Conservation (phyloP, 2,113 vertebrate genomes). For the Pseudopodoces humilis region DNA sequence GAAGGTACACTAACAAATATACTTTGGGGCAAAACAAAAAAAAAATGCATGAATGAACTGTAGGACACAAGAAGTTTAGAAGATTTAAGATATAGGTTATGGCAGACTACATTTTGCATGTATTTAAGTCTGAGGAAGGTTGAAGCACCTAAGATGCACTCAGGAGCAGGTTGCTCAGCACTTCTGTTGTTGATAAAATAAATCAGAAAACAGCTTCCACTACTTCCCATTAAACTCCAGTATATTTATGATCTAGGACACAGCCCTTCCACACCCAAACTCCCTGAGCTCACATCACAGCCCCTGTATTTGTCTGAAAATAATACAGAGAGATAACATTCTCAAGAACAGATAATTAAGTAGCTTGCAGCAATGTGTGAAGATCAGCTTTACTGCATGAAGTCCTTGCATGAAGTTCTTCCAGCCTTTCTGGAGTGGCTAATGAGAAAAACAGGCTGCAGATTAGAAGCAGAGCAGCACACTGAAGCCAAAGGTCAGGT, state of each 20-base stretch:
- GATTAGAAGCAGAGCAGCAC: background rate
- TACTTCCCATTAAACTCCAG: background rate
- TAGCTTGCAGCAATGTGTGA: background rate
- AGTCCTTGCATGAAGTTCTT: background rate
- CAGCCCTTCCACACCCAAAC: background rate
- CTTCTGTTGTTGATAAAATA: background rate
- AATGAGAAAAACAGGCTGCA: background rate
- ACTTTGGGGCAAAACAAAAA: background rate
- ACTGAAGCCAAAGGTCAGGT: background rate
- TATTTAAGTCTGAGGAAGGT: background rate
- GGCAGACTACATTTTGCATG: background rate
- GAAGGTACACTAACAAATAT: background rate
- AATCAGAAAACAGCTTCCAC: background rate
- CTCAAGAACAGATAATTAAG: background rate
- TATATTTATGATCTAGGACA: background rate
- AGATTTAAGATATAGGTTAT: background rate
- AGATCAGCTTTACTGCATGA: background rate
- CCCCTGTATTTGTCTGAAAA: background rate
- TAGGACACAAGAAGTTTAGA: background rate
- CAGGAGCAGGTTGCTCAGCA: background rate
- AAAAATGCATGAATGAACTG: background rate
- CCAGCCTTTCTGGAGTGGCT: background rate
- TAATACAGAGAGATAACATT: background rate
- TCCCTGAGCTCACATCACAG: background rate
- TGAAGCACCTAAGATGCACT: background rate